Evolutionary conservation across 2,797 vertebrate species (phyloP).

Genomic region (Rhynchonycteris naso): DNA sequence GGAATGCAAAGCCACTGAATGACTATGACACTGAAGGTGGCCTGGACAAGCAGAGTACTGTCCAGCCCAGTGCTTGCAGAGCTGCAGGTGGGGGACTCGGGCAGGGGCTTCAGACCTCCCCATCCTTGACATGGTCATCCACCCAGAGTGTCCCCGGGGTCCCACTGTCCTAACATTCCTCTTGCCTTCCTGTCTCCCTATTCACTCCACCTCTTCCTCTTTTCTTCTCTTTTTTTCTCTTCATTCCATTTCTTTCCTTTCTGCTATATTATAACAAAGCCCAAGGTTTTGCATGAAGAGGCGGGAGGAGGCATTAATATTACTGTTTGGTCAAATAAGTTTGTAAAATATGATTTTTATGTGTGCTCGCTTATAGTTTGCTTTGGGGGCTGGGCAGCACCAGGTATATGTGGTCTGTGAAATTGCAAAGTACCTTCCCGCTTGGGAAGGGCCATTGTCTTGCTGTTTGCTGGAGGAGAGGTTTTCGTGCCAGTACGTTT

Average conservation of each 20-base stretch:
- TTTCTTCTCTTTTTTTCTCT: neutral
- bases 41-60: too few relatives aligned
- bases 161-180: neutral
- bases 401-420: too few relatives aligned
- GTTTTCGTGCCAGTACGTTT: too few relatives aligned
- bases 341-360: too few relatives aligned
- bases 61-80: neutral
- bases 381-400: too few relatives aligned
- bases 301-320: neutral
- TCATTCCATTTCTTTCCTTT: neutral
- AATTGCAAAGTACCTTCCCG: too few relatives aligned
- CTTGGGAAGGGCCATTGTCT: too few relatives aligned
- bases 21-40: too few relatives aligned
- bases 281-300: neutral
- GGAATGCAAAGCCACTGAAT: neutral
- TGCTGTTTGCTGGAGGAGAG: too few relatives aligned
- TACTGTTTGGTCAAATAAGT: too few relatives aligned
- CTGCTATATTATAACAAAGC: neutral
- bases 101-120: neutral
- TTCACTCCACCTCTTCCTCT: neutral
- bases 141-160: neutral
- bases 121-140: neutral
- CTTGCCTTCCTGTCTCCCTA: neutral
- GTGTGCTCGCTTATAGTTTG: too few relatives aligned
- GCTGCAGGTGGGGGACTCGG: too few relatives aligned